These are phyloP conservation scores for Pseudococcus viburni DNA, from an alignment of 2,888 invertebrate species.

Conservation along the genomic window DNA sequence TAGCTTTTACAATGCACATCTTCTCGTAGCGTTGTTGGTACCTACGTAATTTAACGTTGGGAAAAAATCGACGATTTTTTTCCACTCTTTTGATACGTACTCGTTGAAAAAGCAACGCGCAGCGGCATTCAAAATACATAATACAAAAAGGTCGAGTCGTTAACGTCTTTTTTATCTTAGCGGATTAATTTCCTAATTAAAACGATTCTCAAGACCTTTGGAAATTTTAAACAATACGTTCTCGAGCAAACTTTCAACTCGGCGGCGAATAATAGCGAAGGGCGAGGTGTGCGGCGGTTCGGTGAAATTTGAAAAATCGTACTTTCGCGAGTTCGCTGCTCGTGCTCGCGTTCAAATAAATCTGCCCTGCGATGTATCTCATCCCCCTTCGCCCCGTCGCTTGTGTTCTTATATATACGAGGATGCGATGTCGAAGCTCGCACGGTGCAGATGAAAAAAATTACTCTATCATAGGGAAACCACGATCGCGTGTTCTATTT, in stretches of 20 bases:
- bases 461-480: conserved; percentile 30
- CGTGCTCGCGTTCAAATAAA: conserved; percentile 38
- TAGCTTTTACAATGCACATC: conserved; percentile 19
- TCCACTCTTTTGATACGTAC: not conserved
- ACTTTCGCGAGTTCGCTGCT: conserved; percentile 40
- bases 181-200: conserved; percentile 49
- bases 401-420: not conserved
- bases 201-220: conserved; percentile 49
- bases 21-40: not conserved
- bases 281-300: not conserved
- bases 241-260: conserved; percentile 24
- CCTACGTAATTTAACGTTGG: conserved; percentile 1
- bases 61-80: conserved; percentile 6
- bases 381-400: not conserved
- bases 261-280: not conserved
- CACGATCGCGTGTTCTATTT: conserved; percentile 47
- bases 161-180: conserved; percentile 36
- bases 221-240: conserved; percentile 34
- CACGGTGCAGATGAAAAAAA: conserved; percentile 9
- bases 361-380: not conserved
- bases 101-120: conserved; percentile 5
- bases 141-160: conserved; percentile 29
- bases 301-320: conserved; percentile 49
- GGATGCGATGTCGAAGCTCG: not conserved
- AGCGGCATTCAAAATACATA: not conserved